A percentile compares a stretch with the other conserved stretches of the same genome.
These are phyloP conservation scores for Anoplius nigerrimus DNA, from an alignment of 2,888 invertebrate species.

Conservation along the genomic window DNA sequence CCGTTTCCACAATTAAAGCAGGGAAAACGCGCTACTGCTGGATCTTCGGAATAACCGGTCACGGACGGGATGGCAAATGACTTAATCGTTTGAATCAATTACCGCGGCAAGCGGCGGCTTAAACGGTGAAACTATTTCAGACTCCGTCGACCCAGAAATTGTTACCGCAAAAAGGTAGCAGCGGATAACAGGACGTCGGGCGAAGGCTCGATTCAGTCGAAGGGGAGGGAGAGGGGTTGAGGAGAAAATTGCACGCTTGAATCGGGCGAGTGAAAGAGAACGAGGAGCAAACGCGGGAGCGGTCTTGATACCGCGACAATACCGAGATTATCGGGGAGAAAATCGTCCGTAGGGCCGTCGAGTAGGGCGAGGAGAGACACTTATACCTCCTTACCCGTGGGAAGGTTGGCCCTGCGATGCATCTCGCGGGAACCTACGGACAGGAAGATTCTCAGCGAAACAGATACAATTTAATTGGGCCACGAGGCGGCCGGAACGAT, in stretches of 20 bases:
- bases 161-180: too few species aligned
- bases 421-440: conserved; percentile 47
- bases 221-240: too few species aligned
- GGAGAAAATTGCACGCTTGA: too few species aligned
- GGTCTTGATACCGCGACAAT: conserved; percentile 30
- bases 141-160: neutral
- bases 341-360: conserved; percentile 34
- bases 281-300: conserved; percentile 8
- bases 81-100: too few species aligned
- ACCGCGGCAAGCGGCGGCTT: neutral
- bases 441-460: conserved; percentile 46
- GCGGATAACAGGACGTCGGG: too few species aligned
- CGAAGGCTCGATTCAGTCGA: too few species aligned
- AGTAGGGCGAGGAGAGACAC: neutral
- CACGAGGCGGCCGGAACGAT: conserved; percentile 8
- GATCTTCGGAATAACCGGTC: too few species aligned
- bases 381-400: conserved; percentile 34
- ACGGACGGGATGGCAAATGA: too few species aligned
- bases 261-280: too few species aligned
- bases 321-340: conserved; percentile 30
- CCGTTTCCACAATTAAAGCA: too few species aligned
- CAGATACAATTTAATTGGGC: conserved; percentile 47
- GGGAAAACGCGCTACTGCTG: too few species aligned
- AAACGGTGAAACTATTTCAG: neutral
- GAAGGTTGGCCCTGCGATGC: conserved; percentile 33